Base-by-base conservation (phyloP, 2,888 invertebrate species). In the Timema cristinae region DNA sequence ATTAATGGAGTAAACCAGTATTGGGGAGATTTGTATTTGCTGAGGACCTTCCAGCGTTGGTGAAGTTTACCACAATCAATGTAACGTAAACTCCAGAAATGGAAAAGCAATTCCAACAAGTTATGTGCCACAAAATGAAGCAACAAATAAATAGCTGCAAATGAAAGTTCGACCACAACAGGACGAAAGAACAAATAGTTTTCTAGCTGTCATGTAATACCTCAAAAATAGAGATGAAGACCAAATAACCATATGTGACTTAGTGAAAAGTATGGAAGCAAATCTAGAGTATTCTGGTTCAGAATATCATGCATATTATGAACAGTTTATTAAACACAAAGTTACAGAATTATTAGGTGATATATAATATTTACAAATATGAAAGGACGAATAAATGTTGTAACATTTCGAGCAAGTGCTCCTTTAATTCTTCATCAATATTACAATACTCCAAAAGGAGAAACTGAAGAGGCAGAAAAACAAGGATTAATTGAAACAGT, bases 381-480 rank as follows among this genome's bases (percentile, higher is more conserved):
- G 56, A 56, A 1, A 56, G 7, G 6, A 11, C n/a, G 8, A 56
- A 56, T 56, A 1, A 56, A 56, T n/a, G 10, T 52, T 52, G 54
- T 52, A 52, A 52, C 56, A 56, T 13, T 56, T 56, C 56, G 10
- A 56, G 56, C n/a, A 56, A 56, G 56, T n/a, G n/a, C 56, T 56
- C 15, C 56, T 56, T 56, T 11, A 56, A n/a, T n/a, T n/a, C n/a
- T n/a, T n/a, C n/a, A n/a, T n/a, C n/a, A n/a, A n/a, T n/a, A n/a
- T n/a, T n/a, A n/a, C n/a, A n/a, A n/a, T n/a, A n/a, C n/a, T n/a
- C n/a, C n/a, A n/a, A n/a, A n/a, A n/a, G n/a, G n/a, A n/a, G n/a
- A n/a, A n/a, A n/a, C n/a, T n/a, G n/a, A n/a, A n/a, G n/a, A n/a
- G n/a, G n/a, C n/a, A n/a, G n/a, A n/a, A n/a, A n/a, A n/a, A n/a